phyloP scores from a whole-genome alignment of 2,113 vertebrate species.

The Sphyrna mokarran region DNA sequence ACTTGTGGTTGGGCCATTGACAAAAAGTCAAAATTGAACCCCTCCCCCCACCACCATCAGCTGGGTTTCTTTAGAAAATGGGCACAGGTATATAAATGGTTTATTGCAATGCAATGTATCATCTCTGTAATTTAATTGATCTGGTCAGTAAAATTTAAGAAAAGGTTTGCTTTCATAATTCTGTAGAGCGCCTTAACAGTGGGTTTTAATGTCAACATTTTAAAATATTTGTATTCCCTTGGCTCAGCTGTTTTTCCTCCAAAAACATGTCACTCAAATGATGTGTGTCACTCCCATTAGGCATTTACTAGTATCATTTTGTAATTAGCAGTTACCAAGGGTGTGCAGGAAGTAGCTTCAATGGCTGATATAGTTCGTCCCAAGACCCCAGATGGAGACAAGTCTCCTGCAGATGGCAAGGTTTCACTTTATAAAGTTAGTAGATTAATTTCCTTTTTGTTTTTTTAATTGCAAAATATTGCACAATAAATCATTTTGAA shows the following conservation, averaged over 20 bases:
- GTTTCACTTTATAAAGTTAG: neutral
- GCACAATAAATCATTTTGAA: neutral
- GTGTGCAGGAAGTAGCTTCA: neutral
- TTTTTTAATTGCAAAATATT: neutral
- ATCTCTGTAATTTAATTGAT: neutral
- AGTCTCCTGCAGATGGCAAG: neutral
- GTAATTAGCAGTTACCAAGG: neutral
- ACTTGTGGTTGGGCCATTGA: neutral
- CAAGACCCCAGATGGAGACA: neutral
- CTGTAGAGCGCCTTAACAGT: neutral
- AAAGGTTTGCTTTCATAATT: neutral
- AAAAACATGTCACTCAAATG: neutral
- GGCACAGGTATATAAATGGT: neutral
- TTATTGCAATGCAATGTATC: neutral
- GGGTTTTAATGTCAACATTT: neutral
- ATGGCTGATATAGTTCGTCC: neutral
- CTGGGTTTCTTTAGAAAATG: neutral
- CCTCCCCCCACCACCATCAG: neutral
- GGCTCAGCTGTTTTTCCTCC: neutral
- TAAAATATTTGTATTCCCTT: neutral
- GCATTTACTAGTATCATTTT: neutral
- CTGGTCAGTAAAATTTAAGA: neutral
- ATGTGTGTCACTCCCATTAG: neutral
- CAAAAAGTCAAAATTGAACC: neutral
- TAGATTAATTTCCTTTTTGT: neutral